Evolutionary conservation across 2,888 invertebrate species (phyloP).

Genomic region (Bugulina stolonifera): DNA sequence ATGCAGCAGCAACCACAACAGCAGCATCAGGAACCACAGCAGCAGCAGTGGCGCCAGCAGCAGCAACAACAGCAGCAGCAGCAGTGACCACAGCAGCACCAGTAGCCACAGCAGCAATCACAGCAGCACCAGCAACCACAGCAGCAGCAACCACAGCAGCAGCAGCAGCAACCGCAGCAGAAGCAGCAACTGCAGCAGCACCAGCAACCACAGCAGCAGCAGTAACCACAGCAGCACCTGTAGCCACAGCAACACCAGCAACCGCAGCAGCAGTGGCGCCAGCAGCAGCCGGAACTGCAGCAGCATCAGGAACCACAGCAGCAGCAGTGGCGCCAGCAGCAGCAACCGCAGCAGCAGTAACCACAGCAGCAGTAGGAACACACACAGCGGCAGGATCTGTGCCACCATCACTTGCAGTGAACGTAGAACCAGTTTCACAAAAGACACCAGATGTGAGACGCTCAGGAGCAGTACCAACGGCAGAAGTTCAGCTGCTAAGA

Average conservation of each 20-base stretch:
- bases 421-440: too few relatives aligned
- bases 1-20: neutral
- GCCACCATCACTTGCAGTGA: neutral
- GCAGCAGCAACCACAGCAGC: neutral
- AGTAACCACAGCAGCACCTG: neutral
- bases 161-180: neutral
- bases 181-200: too few relatives aligned
- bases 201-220: too few relatives aligned
- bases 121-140: neutral
- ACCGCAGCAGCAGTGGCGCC: too few relatives aligned
- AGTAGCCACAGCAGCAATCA: neutral
- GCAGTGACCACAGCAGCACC: neutral
- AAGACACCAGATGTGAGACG: too few relatives aligned
- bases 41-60: neutral
- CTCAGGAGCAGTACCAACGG: too few relatives aligned
- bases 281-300: too few relatives aligned
- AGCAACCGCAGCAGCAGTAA: too few relatives aligned
- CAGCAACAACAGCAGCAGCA: neutral
- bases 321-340: too few relatives aligned
- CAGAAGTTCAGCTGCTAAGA: too few relatives aligned
- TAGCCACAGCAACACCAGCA: neutral
- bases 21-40: neutral
- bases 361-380: neutral
- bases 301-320: too few relatives aligned
- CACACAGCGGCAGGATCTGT: neutral